Evolutionary conservation across 2,113 vertebrate species (phyloP).

Genomic region (Formicarius rufipectus): DNA sequence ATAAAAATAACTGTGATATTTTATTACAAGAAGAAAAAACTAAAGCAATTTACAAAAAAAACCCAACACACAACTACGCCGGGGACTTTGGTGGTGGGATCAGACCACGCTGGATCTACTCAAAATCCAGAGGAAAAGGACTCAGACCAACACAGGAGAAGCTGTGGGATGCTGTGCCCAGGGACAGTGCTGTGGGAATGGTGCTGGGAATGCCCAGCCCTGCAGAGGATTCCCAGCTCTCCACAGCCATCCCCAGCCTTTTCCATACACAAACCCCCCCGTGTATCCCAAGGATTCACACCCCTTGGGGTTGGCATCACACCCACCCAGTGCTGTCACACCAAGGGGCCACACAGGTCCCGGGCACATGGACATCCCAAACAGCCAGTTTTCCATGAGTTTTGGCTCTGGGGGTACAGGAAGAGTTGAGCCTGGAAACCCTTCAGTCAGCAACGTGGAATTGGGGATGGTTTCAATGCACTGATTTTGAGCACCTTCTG

Average conservation of each 20-base stretch:
- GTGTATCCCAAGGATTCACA: accelerated
- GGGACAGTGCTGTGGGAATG: not conserved
- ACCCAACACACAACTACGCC: not conserved
- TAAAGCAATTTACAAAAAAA: not conserved
- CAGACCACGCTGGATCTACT: not conserved
- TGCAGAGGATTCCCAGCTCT: not conserved
- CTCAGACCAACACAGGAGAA: accelerated
- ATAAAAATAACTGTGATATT: constrained; percentile 1
- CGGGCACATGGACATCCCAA: accelerated
- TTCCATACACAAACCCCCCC: too few species aligned
- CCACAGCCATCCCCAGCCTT: too few species aligned
- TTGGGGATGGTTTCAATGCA: not conserved
- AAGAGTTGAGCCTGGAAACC: not conserved
- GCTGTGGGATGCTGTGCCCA: not conserved
- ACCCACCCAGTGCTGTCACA: accelerated
- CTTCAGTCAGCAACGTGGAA: not conserved
- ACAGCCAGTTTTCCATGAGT: accelerated
- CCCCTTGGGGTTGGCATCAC: accelerated
- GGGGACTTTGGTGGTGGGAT: not conserved
- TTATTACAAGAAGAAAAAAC: not conserved
- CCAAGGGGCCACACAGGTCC: not conserved
- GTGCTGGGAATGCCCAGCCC: not conserved
- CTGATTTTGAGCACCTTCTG: not conserved
- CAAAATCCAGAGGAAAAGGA: not conserved
- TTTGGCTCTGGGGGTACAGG: accelerated